phyloP scores from a whole-genome alignment of 2,888 invertebrate genomes.

The Metellina segmentata region DNA sequence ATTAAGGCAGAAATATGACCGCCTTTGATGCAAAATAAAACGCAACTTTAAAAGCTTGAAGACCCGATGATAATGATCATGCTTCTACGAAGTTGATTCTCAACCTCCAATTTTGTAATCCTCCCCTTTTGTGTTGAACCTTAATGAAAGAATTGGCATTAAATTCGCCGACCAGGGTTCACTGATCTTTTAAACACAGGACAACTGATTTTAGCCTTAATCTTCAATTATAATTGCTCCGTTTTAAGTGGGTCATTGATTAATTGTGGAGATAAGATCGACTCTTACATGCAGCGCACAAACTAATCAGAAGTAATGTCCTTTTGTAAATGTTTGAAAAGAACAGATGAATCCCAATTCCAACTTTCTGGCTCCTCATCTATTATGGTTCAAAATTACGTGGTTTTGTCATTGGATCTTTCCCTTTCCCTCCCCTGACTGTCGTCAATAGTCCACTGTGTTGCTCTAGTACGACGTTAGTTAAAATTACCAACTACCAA shows the following conservation, averaged over 20 bases:
- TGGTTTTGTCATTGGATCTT: too few species aligned
- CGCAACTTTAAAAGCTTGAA: not conserved
- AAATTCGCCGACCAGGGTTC: not conserved
- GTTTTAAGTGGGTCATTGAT: constrained; percentile 19
- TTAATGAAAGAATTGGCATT: constrained; percentile 48
- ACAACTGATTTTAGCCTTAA: constrained; percentile 25
- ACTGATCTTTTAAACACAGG: not conserved
- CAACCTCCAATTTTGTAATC: constrained; percentile 10
- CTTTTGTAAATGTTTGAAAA: too few species aligned
- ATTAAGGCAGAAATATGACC: not conserved
- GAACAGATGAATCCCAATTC: too few species aligned
- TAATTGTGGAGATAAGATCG: not conserved
- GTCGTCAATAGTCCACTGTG: too few species aligned
- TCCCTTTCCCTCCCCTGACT: too few species aligned
- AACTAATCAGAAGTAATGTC: too few species aligned
- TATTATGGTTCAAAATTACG: too few species aligned
- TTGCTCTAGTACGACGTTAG: too few species aligned
- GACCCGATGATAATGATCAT: too few species aligned
- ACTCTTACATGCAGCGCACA: too few species aligned
- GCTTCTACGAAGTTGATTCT: not conserved
- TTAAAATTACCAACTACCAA: too few species aligned
- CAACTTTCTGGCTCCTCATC: too few species aligned
- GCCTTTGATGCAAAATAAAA: not conserved
- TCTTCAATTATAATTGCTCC: not conserved
- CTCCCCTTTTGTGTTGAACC: constrained; percentile 34